Evolutionary conservation across 1,140 invertebrate species (phyloP).

Genomic region (Ceratosolen solmsi): DNA sequence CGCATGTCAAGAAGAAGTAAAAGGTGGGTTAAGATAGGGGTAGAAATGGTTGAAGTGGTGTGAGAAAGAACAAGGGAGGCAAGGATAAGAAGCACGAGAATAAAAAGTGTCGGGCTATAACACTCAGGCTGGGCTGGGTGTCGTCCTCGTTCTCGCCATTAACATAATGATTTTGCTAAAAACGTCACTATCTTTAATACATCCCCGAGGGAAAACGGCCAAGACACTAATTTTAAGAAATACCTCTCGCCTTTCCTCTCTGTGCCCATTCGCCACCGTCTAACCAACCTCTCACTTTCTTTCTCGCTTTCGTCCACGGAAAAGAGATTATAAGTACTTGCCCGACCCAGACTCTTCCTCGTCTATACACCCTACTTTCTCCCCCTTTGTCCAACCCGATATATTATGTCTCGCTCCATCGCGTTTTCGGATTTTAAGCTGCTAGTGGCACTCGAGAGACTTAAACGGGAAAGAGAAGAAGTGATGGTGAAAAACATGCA

Average conservation of each 20-base stretch:
- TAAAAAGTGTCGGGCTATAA: slow-evolving; percentile 15
- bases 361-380: not conserved
- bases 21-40: too few relatives aligned
- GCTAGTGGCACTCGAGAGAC: slow-evolving; percentile 52
- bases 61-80: too few relatives aligned
- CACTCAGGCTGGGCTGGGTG: not conserved
- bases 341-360: not conserved
- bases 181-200: slow-evolving; percentile 45
- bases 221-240: slow-evolving; percentile 45
- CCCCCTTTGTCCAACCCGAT: slow-evolving; percentile 33
- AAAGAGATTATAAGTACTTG: slow-evolving; percentile 45
- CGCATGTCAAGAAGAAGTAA: too few relatives aligned
- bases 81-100: too few relatives aligned
- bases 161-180: slow-evolving; percentile 51
- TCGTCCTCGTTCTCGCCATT: slow-evolving; percentile 42
- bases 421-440: slow-evolving; percentile 48
- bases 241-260: too few relatives aligned
- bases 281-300: too few relatives aligned
- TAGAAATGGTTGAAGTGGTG: too few relatives aligned
- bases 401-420: slow-evolving; percentile 29
- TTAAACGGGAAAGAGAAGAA: slow-evolving; percentile 53
- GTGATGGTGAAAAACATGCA: not conserved
- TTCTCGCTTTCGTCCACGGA: not conserved
- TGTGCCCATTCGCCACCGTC: too few relatives aligned
- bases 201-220: slow-evolving; percentile 24